Base-by-base conservation (phyloP, 1,140 invertebrate genomes). In the Pristionchus pacificus region DNA sequence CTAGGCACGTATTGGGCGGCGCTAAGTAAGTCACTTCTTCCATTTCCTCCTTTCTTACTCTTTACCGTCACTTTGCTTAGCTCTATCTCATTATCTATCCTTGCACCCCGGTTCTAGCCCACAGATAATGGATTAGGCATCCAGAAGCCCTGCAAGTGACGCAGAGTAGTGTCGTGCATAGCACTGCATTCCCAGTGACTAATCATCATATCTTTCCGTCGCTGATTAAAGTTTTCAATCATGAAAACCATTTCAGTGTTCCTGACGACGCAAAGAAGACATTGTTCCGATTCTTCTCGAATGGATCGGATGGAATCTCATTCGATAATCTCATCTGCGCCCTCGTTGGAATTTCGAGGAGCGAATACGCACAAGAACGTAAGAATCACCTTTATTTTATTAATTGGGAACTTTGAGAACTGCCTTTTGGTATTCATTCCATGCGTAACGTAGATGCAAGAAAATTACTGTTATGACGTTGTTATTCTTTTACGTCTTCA, bases 261-360 rank as follows among this genome's bases (percentile, higher is more conserved):
- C 71, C 71, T 1, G 71, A 73, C 27, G 71, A 68, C 0, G 59
- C 67, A 55, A 33, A 49, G 27, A 59, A 49, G 0, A 60, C 63
- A 27, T 60, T 73, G 15, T 73, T 66, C 58, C 33, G 27, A 6
- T 73, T 73, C 28, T 73, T 61, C 49, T 68, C 62, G 30, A 38
- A 29, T 24, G 65, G 71, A 1, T 25, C 65, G 27, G 71, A 73
- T 25, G 24, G 33, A 1, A 32, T 73, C 15, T 63, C 66, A 0
- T 73, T 68, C 33, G 71, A 73, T 6, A 73, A 73, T 64, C 55
- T 73, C 14, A 60, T 73, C 10, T 68, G 59, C 3, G 55, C 71
- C 19, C 62, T 73, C 1, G 71, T 73, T 13, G 71, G 71, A 73
- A n/a, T 73, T 25, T 73, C 65, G 57, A 68, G 64, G 60, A 60